These are phyloP conservation scores for Polypedilum vanderplanki DNA, from an alignment of 1,140 invertebrate species.

Conservation along the genomic window DNA sequence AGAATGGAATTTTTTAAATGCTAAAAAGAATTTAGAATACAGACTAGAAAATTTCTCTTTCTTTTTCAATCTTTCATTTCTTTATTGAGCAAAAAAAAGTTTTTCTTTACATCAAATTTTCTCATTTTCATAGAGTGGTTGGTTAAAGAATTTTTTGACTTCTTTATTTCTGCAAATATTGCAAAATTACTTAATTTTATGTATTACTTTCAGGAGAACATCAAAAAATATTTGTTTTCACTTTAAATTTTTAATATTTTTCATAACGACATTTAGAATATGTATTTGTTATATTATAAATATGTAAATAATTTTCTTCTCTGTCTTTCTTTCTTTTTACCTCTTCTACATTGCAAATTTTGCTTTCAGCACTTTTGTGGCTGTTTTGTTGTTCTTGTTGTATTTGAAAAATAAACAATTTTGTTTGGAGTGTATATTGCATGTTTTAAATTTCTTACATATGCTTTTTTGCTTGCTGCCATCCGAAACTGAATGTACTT, in stretches of 20 bases:
- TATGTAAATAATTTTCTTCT: conserved; percentile 20
- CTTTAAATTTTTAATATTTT: background rate
- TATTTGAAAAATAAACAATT: background rate
- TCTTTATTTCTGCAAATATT: background rate
- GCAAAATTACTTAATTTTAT: background rate
- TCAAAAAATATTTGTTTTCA: conserved; percentile 5
- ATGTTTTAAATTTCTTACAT: background rate
- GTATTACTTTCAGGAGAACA: background rate
- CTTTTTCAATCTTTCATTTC: background rate
- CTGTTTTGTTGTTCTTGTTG: background rate
- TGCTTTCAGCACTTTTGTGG: background rate
- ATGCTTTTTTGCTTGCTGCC: background rate
- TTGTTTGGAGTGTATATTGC: background rate
- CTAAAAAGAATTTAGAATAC: too few species aligned
- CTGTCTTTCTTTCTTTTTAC: background rate
- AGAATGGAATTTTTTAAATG: too few species aligned
- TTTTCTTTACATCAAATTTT: background rate
- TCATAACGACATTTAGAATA: conserved; percentile 15
- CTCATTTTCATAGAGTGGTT: conserved; percentile 2
- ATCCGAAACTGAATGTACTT: background rate
- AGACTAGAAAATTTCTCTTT: too few species aligned
- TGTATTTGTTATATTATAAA: background rate
- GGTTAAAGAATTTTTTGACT: conserved; percentile 15
- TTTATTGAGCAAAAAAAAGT: background rate
- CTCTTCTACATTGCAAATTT: background rate